Base-by-base conservation (phyloP, 2,888 invertebrate genomes). In the Eledone cirrhosa region DNA sequence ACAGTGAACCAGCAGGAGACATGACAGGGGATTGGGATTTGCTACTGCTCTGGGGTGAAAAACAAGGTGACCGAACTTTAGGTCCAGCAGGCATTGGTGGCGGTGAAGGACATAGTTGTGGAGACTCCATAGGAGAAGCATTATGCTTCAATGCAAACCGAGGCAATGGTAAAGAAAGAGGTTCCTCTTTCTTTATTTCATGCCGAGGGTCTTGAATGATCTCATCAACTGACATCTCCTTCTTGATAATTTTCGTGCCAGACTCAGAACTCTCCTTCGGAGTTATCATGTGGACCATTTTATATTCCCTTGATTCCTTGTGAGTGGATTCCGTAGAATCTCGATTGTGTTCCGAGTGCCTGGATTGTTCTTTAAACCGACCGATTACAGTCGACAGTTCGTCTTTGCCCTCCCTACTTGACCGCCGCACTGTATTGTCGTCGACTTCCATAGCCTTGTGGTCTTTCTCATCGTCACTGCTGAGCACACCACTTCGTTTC, bases 111-210 rank as follows among this genome's bases (percentile, higher is more conserved):
- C 81, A 79, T 48, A 80, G 80, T 77, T 82, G 82, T 27, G 83
- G 83, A 65, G 84, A 83, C 77, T 77, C 80, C 79, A 84, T 84
- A 67, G 86, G 86, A 33, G 87, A 87, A 53, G 84, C 76, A 59
- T 77, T 41, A 53, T 79, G 77, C 48, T 79, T 79, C n/a, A 77
- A 93, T 27, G 97, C 97, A 90, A 97, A 97, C 91, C 95, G 94
- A 65, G 97, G 97, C 86, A 97, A 92, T 31, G 97, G 97, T 87
- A 97, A 92, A 86, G 95, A 94, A 91, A 97, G 93, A 48, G 96
- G 95, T 78, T 83, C 81, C 76, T 81, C 80, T 29, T 80, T 77
- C 76, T 78, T 79, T 78, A 48, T 76, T 76, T 76, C 76, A 48
- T 76, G 76, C 48, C 76, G 24, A 48, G 76, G 76, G 48, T 76